Base-by-base conservation (phyloP, 2,888 invertebrate species). In the Chaitophorus viminalis region DNA sequence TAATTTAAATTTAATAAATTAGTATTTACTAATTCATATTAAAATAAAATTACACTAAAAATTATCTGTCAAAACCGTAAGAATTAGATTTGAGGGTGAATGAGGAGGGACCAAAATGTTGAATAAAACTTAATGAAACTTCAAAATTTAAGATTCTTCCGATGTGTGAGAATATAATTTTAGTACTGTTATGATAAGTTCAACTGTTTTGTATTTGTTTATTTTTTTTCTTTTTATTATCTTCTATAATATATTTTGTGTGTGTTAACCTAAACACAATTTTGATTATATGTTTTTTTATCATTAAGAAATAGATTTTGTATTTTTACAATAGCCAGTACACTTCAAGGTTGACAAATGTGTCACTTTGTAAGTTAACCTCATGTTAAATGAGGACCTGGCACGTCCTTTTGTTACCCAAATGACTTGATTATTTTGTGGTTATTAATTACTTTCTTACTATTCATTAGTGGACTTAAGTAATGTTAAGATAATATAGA, bases 171-270 rank as follows among this genome's bases (percentile, higher is more conserved):
- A 36, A 17, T 72, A 46, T 65, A 46, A 72, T 65, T 74, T 74
- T 60, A 74, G 33, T 87, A 81, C 39, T 31, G 54, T 79, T 87
- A 79, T 87, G 87, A 87, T 87, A 87, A 65, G 79, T 78, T 54
- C 70, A 65, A 86, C 31, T 8, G 11, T 18, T 29, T 72, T 29
- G 65, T 18, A 74, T 39, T 81, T 65, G 25, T 78, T 68, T 87
- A 29, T 72, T 60, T 31, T 86, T 81, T 54, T 54, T 72, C 17
- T 78, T 74, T 72, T 54, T 86, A 60, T 65, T 72, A 60, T 65
- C 74, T 74, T 60, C 33, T 79, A 54, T 70, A 46, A 29, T 79
- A 78, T 78, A 31, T 87, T 74, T 65, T 81, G 60, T 87, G 31
- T 74, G 29, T 81, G 25, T 81, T 46, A 29, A 74, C 8, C 21